Conservation (phyloP, 2,113 vertebrate genomes). For the Empidonax traillii region DNA sequence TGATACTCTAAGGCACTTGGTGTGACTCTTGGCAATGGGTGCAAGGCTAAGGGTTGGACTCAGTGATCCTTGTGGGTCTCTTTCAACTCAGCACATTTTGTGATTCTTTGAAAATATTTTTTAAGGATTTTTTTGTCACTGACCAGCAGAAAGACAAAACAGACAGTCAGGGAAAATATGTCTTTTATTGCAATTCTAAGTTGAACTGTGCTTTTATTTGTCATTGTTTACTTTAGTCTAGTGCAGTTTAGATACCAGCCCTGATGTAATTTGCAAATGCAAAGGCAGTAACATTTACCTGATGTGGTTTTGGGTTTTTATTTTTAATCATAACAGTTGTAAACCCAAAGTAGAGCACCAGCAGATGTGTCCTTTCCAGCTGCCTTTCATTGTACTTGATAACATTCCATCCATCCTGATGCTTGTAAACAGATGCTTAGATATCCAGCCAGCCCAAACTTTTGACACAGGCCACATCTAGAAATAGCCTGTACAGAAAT, state of each 20-base stretch:
- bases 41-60: background rate
- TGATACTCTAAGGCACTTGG: background rate
- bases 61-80: background rate
- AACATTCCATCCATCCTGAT: slow-evolving; percentile 12
- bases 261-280: background rate
- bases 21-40: background rate
- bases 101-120: background rate
- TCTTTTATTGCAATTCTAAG: background rate
- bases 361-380: background rate
- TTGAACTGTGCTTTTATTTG: background rate
- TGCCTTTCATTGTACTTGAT: background rate
- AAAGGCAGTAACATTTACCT: background rate
- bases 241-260: background rate
- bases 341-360: background rate
- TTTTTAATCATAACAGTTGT: background rate
- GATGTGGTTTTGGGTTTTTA: background rate
- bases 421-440: slow-evolving; percentile 18
- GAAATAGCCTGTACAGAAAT: slow-evolving; percentile 15
- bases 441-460: background rate
- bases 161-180: background rate
- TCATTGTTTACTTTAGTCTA: background rate
- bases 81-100: background rate
- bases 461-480: slow-evolving; percentile 1
- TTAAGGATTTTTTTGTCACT: background rate
- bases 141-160: background rate